Base-by-base conservation (phyloP, 1,140 invertebrate species). In the Drosophila burlai region DNA sequence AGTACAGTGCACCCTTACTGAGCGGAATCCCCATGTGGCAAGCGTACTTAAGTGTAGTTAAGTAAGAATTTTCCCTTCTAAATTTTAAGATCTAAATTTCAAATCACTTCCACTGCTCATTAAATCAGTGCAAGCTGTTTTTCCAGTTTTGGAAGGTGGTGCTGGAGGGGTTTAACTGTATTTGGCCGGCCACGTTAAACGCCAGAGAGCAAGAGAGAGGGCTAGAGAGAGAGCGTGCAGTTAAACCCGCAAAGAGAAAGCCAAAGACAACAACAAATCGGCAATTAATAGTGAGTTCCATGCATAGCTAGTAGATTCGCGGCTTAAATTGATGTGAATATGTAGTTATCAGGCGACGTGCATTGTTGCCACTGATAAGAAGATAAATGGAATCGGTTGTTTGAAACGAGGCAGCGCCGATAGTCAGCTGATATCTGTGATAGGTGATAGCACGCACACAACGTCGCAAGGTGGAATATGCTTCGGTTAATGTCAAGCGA, bases 401-500 rank as follows among this genome's bases (percentile, higher is more conserved):
- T 65, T 31, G 24, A 24, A 31, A 42, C 54, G 73, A 40, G 62
- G 74, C 67, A 75, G 38, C n/a, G 34, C 49, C 21, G 69, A 76
- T 68, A 77, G 63, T 76, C 75, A 77, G 75, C 75, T 77, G 75
- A 71, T 64, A 34, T 49, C 49, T 55, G 61, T 40, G 36, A 64
- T 64, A 42, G 26, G 15, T 58, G 55, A 72, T 76, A 76, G 72
- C 46, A 9, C 8, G 31, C 47, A 54, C 71, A 29, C 52, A 52
- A 26, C 50, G 42, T 16, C 18, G 21, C 47, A 34, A 31, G 26
- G 15, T 18, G 59, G 40, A 68, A 77, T 67, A 75, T 67, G 62
- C 62, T 65, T 57, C 58, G 45, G 29, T 45, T 54, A 57, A 55
- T 68, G 42, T 78, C 64, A 78, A 68, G n/a, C 40, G 58, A 69